phyloP scores from a whole-genome alignment of 2,888 invertebrate species.

The Magallana nippona region DNA sequence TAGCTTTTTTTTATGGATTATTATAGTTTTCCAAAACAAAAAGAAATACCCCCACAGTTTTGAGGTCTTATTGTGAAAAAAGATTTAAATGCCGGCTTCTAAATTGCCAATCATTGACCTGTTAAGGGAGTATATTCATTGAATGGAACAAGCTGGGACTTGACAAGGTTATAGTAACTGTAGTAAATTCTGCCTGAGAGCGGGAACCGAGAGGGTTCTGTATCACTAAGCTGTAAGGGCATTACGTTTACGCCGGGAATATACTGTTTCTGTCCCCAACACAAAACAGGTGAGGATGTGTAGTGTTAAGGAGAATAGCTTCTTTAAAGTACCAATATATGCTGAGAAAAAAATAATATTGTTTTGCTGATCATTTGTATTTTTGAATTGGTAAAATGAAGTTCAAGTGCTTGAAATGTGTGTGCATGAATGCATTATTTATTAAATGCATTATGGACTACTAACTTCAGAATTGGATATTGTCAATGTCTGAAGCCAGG shows the following conservation, averaged over 20 bases:
- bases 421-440: not conserved
- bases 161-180: slow-evolving; percentile 46
- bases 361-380: not conserved
- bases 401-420: not conserved
- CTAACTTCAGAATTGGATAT: not conserved
- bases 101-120: slow-evolving; percentile 18
- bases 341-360: not conserved
- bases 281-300: not conserved
- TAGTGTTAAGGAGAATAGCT: not conserved
- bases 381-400: not conserved
- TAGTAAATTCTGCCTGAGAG: slow-evolving; percentile 43
- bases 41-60: not conserved
- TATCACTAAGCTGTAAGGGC: slow-evolving; percentile 9
- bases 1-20: not conserved
- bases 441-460: not conserved
- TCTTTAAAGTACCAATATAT: not conserved
- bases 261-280: not conserved
- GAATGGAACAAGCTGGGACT: slow-evolving; percentile 46
- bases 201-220: slow-evolving; percentile 43
- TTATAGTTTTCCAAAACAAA: not conserved
- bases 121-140: slow-evolving; percentile 21
- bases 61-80: not conserved
- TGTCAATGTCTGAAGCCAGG: not conserved
- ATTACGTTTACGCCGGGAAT: slow-evolving; percentile 9
- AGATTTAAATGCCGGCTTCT: not conserved